These are phyloP conservation scores for Pachliopta kotzebuea DNA, from an alignment of 2,888 invertebrate species.

Conservation along the genomic window DNA sequence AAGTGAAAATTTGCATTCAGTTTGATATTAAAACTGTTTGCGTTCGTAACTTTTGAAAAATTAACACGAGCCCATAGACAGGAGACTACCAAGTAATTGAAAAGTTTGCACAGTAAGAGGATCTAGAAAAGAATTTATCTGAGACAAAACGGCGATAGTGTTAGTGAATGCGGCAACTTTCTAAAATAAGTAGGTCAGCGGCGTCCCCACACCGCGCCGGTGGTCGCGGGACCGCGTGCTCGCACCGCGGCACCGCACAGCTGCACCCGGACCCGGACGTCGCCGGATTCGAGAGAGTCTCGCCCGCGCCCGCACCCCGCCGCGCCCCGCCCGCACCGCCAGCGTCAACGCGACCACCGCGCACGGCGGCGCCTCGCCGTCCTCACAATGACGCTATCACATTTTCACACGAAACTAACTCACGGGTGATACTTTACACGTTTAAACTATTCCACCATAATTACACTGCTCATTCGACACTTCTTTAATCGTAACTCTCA, in stretches of 20 bases:
- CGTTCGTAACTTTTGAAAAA: no score
- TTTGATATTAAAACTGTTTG: no score
- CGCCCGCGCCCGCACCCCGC: slow-evolving; percentile 56
- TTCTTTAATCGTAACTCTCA: slow-evolving; percentile 42
- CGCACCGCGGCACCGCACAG: slow-evolving; percentile 31
- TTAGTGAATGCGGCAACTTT: slow-evolving; percentile 38
- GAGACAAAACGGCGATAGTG: slow-evolving; percentile 4
- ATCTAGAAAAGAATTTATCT: no score
- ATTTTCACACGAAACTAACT: slow-evolving; percentile 43
- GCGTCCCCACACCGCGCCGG: slow-evolving; percentile 33
- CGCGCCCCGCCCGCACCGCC: slow-evolving; percentile 61
- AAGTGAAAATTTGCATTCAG: no score
- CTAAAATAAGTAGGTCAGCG: slow-evolving; percentile 45
- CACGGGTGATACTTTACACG: slow-evolving; percentile 25
- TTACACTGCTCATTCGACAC: slow-evolving; percentile 35
- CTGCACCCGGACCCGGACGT: slow-evolving; percentile 26
- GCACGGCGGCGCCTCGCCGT: slow-evolving; percentile 49
- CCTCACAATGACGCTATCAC: slow-evolving; percentile 66
- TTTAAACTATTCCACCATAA: slow-evolving; percentile 36
- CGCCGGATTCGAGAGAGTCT: slow-evolving; percentile 59
- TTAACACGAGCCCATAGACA: no score
- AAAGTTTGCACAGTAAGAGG: no score
- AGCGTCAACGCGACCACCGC: slow-evolving; percentile 47
- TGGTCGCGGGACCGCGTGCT: no score
- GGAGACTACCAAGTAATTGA: no score